Conservation (phyloP, 2,888 invertebrate species). For the Pardosa pseudoannulata region DNA sequence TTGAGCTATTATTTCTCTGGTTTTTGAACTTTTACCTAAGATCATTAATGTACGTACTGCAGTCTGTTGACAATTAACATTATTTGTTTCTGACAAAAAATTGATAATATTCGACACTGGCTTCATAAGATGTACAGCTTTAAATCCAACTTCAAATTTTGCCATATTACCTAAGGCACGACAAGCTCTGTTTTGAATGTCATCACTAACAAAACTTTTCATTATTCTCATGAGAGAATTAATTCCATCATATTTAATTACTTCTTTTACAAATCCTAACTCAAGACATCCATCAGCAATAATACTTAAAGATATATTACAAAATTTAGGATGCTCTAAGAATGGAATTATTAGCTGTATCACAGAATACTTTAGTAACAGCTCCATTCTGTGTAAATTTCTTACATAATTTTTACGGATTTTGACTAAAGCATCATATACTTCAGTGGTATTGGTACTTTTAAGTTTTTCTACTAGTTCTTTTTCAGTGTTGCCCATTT, state of each 20-base stretch:
- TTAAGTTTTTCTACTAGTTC: constrained; percentile 36
- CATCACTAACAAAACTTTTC: constrained; percentile 83
- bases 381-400: constrained; percentile 79
- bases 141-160: constrained; percentile 81
- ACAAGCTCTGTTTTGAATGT: constrained; percentile 87
- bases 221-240: constrained; percentile 83
- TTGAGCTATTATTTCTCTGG: constrained; percentile 81
- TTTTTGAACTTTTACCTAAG: constrained; percentile 76
- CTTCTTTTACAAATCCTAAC: constrained; percentile 83
- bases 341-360: constrained; percentile 82
- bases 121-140: constrained; percentile 80
- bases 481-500: constrained; percentile 3
- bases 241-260: constrained; percentile 79
- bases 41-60: constrained; percentile 78
- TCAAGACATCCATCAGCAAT: constrained; percentile 89
- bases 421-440: constrained; percentile 78
- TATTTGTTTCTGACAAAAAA: constrained; percentile 78
- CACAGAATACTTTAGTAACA: constrained; percentile 75
- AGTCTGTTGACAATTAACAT: constrained; percentile 76
- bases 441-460: constrained; percentile 7
- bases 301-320: constrained; percentile 86
- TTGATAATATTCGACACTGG: constrained; percentile 80
- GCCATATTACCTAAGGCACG: constrained; percentile 89
- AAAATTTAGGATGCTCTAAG: constrained; percentile 82
- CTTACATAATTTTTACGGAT: constrained; percentile 80